Evolutionary conservation across 2,797 vertebrate genomes (phyloP).

Genomic region (Apogon talboti): DNA sequence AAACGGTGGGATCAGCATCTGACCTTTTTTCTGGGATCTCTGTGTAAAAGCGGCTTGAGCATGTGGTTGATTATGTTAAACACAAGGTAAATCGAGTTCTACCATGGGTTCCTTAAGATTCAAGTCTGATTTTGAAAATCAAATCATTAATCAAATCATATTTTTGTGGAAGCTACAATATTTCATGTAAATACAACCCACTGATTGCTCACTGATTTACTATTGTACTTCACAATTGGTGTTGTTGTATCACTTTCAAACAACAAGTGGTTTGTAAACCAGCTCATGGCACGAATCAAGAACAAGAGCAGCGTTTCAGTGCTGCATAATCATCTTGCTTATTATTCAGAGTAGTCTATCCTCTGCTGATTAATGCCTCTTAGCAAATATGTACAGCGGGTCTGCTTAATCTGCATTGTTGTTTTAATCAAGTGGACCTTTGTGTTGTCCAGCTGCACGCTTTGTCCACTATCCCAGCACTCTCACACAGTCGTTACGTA

Average conservation of each 20-base stretch:
- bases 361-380: constrained; percentile 75
- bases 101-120: not conserved
- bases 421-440: constrained; percentile 75
- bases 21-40: no score
- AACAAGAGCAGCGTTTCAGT: constrained; percentile 55
- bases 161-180: constrained; percentile 44
- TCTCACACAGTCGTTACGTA: constrained; percentile 41
- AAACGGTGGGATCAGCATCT: no score
- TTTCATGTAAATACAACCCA: constrained; percentile 61
- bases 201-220: constrained; percentile 77
- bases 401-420: constrained; percentile 58
- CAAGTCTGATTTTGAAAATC: constrained; percentile 56
- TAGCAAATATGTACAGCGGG: constrained; percentile 73
- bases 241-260: constrained; percentile 70
- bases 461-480: constrained; percentile 34
- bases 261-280: constrained; percentile 69
- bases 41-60: no score
- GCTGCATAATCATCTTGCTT: constrained; percentile 72
- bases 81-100: constrained; percentile 25
- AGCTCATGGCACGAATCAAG: constrained; percentile 61
- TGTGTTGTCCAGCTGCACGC: constrained; percentile 52
- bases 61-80: constrained; percentile 26
- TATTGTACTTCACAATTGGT: constrained; percentile 69
- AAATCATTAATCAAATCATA: constrained; percentile 68
- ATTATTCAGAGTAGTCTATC: constrained; percentile 74